Percentiles rank a stretch among this genome's conserved stretches.
These are phyloP conservation scores for Epirrhoe alternata DNA, from an alignment of 2,888 invertebrate species.

Conservation along the genomic window DNA sequence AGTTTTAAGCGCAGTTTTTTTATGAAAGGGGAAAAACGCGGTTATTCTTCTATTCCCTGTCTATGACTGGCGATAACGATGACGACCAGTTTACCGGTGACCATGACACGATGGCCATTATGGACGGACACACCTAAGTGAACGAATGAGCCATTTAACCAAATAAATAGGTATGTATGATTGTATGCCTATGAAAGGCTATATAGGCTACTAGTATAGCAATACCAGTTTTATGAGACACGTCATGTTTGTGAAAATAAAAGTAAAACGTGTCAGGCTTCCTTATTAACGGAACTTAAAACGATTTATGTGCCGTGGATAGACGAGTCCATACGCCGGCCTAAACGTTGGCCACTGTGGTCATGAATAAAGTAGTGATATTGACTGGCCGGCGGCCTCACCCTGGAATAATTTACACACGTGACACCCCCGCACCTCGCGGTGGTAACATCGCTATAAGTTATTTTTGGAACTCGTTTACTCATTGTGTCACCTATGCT, in stretches of 20 bases:
- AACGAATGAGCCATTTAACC: neutral
- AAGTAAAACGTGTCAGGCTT: neutral
- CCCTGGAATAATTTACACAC: slow-evolving; percentile 77
- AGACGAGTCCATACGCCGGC: slow-evolving; percentile 60
- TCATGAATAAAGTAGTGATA: slow-evolving; percentile 82
- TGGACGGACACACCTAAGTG: slow-evolving; percentile 52
- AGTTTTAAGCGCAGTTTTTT: slow-evolving; percentile 36
- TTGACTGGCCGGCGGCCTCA: slow-evolving; percentile 74
- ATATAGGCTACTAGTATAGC: too few relatives aligned
- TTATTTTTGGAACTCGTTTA: slow-evolving; percentile 65
- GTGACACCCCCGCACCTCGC: slow-evolving; percentile 55
- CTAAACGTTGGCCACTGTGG: slow-evolving; percentile 69
- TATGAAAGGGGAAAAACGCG: slow-evolving; percentile 31
- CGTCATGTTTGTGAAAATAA: slow-evolving; percentile 2
- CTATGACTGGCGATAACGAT: slow-evolving; percentile 62
- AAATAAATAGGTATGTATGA: neutral
- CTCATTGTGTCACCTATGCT: slow-evolving; percentile 47
- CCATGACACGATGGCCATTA: slow-evolving; percentile 57
- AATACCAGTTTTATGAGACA: neutral
- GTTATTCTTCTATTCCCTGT: slow-evolving; percentile 48
- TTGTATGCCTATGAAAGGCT: too few relatives aligned
- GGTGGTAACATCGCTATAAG: slow-evolving; percentile 48
- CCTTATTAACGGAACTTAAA: neutral
- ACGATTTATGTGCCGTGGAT: slow-evolving; percentile 40
- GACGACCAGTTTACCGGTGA: slow-evolving; percentile 50